These are phyloP conservation scores for Barnardius zonarius DNA, from an alignment of 2,113 vertebrate genomes.

Conservation along the genomic window DNA sequence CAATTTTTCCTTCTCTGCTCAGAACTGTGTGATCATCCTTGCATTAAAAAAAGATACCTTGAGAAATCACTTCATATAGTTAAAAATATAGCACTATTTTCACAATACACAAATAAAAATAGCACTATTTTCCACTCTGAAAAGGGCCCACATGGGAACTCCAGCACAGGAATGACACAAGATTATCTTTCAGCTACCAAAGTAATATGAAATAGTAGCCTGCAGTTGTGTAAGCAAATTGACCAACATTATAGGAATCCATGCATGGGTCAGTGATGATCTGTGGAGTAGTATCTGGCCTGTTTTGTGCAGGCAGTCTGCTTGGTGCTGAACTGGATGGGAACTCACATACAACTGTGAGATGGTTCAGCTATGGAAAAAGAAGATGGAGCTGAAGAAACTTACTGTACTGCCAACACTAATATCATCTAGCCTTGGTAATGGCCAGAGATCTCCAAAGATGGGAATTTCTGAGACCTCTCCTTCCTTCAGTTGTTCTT, in stretches of 20 bases:
- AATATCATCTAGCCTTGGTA: not conserved
- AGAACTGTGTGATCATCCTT: not conserved
- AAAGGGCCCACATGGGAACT: not conserved
- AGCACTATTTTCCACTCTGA: not conserved
- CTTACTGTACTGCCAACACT: not conserved
- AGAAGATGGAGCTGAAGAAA: not conserved
- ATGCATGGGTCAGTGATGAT: not conserved
- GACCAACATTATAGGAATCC: not conserved
- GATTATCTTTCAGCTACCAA: not conserved
- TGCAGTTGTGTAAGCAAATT: slow-evolving; percentile 28
- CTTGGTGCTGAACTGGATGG: not conserved
- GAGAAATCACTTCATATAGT: not conserved
- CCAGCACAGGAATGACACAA: not conserved
- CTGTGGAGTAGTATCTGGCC: not conserved
- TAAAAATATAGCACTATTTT: too few species aligned
- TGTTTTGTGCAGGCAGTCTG: not conserved
- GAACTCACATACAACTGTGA: not conserved
- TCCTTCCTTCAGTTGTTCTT: not conserved
- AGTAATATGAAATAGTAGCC: not conserved
- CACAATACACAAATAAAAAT: too few species aligned
- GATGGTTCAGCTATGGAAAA: not conserved
- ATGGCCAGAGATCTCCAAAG: not conserved
- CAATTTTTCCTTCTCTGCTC: not conserved
- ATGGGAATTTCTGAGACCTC: not conserved
- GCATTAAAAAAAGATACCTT: not conserved